Base-by-base conservation (phyloP, 2,113 vertebrate species). In the Oenanthe oenanthe region DNA sequence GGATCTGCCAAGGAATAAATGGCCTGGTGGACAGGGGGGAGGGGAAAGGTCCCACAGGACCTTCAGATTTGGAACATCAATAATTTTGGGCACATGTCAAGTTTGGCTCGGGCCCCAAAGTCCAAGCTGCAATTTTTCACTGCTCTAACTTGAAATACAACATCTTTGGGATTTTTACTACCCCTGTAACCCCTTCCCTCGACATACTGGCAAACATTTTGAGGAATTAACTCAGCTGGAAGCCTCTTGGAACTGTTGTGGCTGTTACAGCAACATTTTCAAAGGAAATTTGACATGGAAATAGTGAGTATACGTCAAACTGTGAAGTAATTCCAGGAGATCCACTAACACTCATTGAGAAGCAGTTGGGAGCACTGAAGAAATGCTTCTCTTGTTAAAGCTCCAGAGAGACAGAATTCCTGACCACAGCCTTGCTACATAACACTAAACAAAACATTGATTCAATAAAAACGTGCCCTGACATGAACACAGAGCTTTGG, bases 361-460 rank as follows among this genome's bases (percentile, higher is more conserved):
- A 95, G 91, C 50, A 63, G 31, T 61, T 58, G 73, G 63, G 65
- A 87, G 63, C 28, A 32, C 42, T 81, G 72, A 85, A 93, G 93
- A 90, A 97, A 96, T 3, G 2, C 28, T 63, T 93, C 65, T 72
- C 47, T 48, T 47, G 67, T 86, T 67, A 88, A 81, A 88, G 62
- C 51, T 91, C 78, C 63, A 83, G 78, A 92, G 82, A 83, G 66
- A 79, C 47, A 71, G 9, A 66, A 96, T 67, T 95, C 90, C 90
- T 95, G 88, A 93, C 93, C 92, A 92, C 95, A 96, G 78, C 48
- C 79, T 90, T 93, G 92, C 85, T 88, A 70, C 88, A 84, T 28
- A 91, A 93, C 68, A 83, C 89, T 79, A 53, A 86, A 91, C 14
- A 90, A 40, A 85, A 93, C 9, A 73, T 60, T 31, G 63, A 94